A percentile compares a stretch with the other conserved stretches of the same genome.
phyloP scores from a whole-genome alignment of 2,888 invertebrate genomes.

The Temnothorax unifasciatus region DNA sequence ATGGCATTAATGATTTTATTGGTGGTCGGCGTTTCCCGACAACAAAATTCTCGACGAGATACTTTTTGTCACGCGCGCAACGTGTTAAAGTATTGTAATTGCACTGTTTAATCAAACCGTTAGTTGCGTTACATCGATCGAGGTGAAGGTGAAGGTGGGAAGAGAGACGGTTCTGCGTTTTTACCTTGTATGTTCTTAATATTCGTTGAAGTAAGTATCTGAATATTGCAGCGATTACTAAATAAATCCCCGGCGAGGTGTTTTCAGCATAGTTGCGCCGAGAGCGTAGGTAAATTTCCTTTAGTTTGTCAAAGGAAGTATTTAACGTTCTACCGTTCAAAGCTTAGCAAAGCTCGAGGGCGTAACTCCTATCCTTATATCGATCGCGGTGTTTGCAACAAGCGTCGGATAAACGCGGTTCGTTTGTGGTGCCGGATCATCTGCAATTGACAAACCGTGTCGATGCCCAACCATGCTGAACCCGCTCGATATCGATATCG shows the following conservation, averaged over 20 bases:
- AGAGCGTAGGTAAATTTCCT: constrained; percentile 42
- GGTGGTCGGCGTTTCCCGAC: neutral
- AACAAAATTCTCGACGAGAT: neutral
- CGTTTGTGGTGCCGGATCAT: constrained; percentile 51
- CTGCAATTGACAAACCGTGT: constrained; percentile 56
- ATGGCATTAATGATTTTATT: constrained; percentile 27
- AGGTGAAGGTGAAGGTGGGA: neutral
- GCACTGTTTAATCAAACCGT: neutral
- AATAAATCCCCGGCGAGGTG: constrained; percentile 27
- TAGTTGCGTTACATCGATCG: neutral
- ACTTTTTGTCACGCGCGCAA: neutral
- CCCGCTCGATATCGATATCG: constrained; percentile 44
- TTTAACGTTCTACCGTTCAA: constrained; percentile 52
- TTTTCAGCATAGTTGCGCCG: constrained; percentile 37
- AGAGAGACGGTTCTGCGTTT: neutral
- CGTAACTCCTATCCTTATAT: constrained; percentile 47
- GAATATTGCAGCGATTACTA: constrained; percentile 41
- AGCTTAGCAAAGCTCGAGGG: constrained; percentile 46
- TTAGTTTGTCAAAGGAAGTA: constrained; percentile 50
- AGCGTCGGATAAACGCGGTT: constrained; percentile 51
- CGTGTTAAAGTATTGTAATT: neutral
- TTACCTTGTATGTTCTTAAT: neutral
- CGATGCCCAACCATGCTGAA: constrained; percentile 32
- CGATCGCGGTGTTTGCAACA: constrained; percentile 54
- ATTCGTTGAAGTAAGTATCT: constrained; percentile 1